phyloP scores from a whole-genome alignment of 2,113 vertebrate species.

The Spea multiplicata region DNA sequence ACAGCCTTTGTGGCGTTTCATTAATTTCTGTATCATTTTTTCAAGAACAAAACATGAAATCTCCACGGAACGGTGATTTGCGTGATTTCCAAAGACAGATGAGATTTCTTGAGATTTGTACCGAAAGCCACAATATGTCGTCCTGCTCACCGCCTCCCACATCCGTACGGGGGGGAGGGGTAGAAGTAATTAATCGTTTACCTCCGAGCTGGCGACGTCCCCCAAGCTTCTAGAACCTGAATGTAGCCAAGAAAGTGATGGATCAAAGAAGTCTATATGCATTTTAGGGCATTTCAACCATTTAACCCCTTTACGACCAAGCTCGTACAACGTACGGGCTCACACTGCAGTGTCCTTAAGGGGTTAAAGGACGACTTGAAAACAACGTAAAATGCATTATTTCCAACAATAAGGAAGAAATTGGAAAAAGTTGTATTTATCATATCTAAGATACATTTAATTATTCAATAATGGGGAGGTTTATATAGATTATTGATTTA shows the following conservation, averaged over 20 bases:
- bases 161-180: constrained; percentile 10
- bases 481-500: too few relatives aligned
- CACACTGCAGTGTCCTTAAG: too few relatives aligned
- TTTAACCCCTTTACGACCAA: too few relatives aligned
- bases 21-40: constrained; percentile 3
- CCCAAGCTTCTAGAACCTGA: not conserved
- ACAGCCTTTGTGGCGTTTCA: not conserved
- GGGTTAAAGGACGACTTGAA: too few relatives aligned
- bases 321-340: too few relatives aligned
- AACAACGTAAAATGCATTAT: too few relatives aligned
- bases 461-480: too few relatives aligned
- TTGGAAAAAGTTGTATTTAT: too few relatives aligned
- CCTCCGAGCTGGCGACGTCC: not conserved
- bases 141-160: constrained; percentile 21
- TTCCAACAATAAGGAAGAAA: too few relatives aligned
- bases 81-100: not conserved
- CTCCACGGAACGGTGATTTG: not conserved
- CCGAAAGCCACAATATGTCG: constrained; percentile 34
- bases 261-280: too few relatives aligned
- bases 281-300: too few relatives aligned
- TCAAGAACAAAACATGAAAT: not conserved
- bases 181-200: constrained; percentile 13
- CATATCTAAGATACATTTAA: too few relatives aligned
- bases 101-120: constrained; percentile 12
- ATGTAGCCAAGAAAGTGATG: not conserved